Base-by-base conservation (phyloP, 64 coral and sea anemone species). In the Montipora cactus region DNA sequence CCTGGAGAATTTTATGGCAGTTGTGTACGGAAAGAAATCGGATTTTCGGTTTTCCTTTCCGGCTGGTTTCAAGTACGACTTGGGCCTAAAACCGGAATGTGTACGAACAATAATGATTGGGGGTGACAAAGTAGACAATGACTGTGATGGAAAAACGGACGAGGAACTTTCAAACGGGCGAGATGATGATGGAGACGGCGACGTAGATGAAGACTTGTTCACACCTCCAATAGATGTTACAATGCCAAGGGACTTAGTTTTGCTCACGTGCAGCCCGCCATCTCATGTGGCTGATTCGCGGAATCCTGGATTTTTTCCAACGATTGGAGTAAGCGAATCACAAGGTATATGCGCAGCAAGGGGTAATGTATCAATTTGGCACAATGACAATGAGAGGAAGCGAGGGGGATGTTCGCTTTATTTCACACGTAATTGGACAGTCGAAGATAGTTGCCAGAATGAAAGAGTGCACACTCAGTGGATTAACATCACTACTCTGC, bases 121-220 rank as follows among this genome's bases (percentile, higher is more conserved):
- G 18, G 86, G 51, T 0, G 90, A 95, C 21, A 76, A 88, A 44
- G 85, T 77, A 58, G 91, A 93, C 18, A 96, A 96, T 14, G 87
- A 96, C 11, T 96, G 95, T 28, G 87, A 90, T 82, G 82, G 46
- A 7, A 61, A 1, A n/a, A 87, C 84, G 0, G 92, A 96, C 49
- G 89, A 95, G 49, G 94, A 91, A 74, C 46, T 84, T 49, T 59
- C 69, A 12, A 91, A 91, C 71, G 67, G 59, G 1, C 52, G 79
- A 4, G 95, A 94, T 67, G 88, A 94, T 62, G 76, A 96, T 7
- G 13, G 20, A 1, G 88, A 94, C 55, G 76, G 88, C 1, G 7
- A 22, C 16, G 55, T 94, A 3, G 92, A 87, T 55, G 88, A 94
- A 58, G 91, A 80, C 11, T 14, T 90, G 1, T 23, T 49, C 47